phyloP scores from a whole-genome alignment of 2,888 invertebrate species.

The Ariolimax columbianus region DNA sequence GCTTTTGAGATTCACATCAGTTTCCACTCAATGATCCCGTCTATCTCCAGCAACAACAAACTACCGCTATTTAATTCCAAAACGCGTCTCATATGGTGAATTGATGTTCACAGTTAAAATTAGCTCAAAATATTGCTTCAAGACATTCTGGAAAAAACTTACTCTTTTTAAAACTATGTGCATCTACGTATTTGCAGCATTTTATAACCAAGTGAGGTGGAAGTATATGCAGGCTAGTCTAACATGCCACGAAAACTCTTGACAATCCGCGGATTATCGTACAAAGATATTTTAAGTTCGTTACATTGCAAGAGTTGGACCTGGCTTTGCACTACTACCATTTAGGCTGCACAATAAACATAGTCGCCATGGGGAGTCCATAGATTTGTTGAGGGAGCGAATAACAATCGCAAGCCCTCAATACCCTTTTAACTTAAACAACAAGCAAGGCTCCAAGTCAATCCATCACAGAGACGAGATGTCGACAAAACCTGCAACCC shows the following conservation, averaged over 20 bases:
- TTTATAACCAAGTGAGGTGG: too few species aligned
- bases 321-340: neutral
- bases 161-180: too few species aligned
- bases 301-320: neutral
- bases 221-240: neutral
- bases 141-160: too few species aligned
- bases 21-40: too few species aligned
- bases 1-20: too few species aligned
- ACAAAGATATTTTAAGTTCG: neutral
- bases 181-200: too few species aligned
- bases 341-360: neutral
- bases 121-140: too few species aligned
- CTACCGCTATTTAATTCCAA: too few species aligned
- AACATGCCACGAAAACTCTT: neutral
- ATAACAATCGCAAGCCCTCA: conserved; percentile 20
- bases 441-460: conserved; percentile 20
- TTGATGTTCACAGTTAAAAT: too few species aligned
- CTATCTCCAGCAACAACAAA: too few species aligned
- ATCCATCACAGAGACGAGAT: conserved; percentile 15
- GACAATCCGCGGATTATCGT: neutral
- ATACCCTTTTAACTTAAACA: conserved; percentile 42
- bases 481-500: conserved; percentile 26
- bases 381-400: neutral
- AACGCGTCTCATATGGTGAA: too few species aligned
- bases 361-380: neutral